These are phyloP conservation scores for Neogobius melanostomus DNA, from an alignment of 2,113 vertebrate genomes.

Conservation along the genomic window DNA sequence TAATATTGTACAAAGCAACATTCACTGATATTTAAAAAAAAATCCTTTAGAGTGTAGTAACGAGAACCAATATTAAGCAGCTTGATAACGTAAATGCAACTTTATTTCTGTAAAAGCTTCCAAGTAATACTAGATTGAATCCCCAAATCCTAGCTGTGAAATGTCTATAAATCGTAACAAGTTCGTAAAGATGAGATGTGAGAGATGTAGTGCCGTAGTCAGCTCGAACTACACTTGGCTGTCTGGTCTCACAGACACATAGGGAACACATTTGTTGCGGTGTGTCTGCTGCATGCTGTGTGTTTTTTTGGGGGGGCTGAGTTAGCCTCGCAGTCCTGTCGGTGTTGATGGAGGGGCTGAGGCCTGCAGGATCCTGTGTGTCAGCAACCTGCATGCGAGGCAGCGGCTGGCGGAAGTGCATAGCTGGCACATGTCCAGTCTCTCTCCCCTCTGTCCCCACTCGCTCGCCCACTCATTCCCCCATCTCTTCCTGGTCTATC, in stretches of 20 bases:
- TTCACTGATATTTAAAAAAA: no score
- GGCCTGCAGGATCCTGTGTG: slow-evolving; percentile 73
- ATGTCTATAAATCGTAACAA: no score
- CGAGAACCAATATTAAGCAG: no score
- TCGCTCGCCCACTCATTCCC: slow-evolving; percentile 23
- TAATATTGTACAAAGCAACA: no score
- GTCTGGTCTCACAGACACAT: slow-evolving; percentile 15
- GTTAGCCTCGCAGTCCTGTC: slow-evolving; percentile 50
- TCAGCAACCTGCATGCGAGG: slow-evolving; percentile 72
- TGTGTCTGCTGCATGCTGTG: slow-evolving; percentile 33
- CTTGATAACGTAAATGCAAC: no score
- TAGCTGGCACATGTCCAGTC: slow-evolving; percentile 71
- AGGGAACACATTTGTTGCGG: slow-evolving; percentile 12
- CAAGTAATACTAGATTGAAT: no score
- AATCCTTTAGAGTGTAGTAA: background rate
- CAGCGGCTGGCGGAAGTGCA: slow-evolving; percentile 73
- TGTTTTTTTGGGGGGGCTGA: slow-evolving; percentile 5
- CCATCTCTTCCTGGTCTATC: slow-evolving; percentile 66
- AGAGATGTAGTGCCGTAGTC: background rate
- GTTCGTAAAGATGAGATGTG: background rate
- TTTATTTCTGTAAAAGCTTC: no score
- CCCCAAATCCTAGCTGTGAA: no score
- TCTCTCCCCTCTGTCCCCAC: slow-evolving; percentile 5
- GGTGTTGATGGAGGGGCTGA: slow-evolving; percentile 59
- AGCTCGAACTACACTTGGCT: slow-evolving; percentile 24